Evolutionary conservation across 2,888 invertebrate species (phyloP), one percentile per base, ranked within the genome.

Genomic region (Pristionchus mayeri): DNA sequence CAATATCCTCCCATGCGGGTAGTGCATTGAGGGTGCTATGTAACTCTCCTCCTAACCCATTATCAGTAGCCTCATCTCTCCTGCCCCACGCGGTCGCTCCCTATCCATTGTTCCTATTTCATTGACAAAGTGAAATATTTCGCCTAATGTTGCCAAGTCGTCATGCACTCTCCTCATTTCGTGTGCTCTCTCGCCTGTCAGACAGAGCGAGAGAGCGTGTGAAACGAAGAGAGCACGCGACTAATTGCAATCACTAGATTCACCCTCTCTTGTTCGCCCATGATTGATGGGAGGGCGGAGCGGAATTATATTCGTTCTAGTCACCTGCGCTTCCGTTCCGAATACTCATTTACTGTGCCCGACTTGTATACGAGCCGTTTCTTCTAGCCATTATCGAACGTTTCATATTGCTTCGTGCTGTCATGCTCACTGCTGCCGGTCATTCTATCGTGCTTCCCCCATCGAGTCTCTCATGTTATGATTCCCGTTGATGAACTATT

Each of bases 401-500:
- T 60, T 30, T 60, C 27, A 27, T 60, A 60, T 18, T 13, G 24
- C 63, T 63, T 13, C 34, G 34, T 16, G 67, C 71, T 44, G 24
- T 40, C 24, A 44, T 40, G n/a, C 24, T 48, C 44, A 21, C 75
- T 40, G 18, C n/a, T 40, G 34, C 71, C 7, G 37, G 50, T 54
- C 54, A 50, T 78, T 30, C 37, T 16, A 9, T n/a, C 18, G n/a
- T 7, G 44, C 76, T 50, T 34, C n/a, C 67, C 50, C 54, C 9
- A 52, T 78, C 54, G 52, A 30, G 52, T 52, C 50, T 52, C n/a
- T 78, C 27, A 21, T n/a, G 27, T 54, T 18, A 21, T 44, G 21
- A 24, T 57, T 57, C 52, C 80, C 13, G 71, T 71, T 37, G 44
- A 71, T 71, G 71, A 71, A 71, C 24, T n/a, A 40, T 71, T 71